phyloP scores from a whole-genome alignment of 2,797 vertebrate genomes.

The Anas capensis region DNA sequence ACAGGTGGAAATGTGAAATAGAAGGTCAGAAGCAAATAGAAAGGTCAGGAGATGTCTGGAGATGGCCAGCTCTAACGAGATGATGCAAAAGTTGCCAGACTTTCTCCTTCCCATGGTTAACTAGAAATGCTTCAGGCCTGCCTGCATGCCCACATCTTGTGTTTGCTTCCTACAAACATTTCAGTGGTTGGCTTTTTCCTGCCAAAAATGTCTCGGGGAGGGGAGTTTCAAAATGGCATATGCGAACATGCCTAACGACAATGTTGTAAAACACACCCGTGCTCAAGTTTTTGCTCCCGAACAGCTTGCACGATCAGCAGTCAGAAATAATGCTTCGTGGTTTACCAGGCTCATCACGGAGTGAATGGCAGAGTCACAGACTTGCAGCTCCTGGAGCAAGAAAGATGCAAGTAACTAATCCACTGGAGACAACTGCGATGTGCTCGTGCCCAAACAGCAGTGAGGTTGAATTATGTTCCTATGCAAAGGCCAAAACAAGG shows the following conservation, averaged over 20 bases:
- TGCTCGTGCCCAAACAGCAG: rapidly evolving
- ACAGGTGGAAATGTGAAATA: rapidly evolving
- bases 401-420: not conserved
- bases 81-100: rapidly evolving
- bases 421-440: rapidly evolving
- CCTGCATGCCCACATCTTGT: not conserved
- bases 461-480: rapidly evolving
- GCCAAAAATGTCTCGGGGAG: not conserved
- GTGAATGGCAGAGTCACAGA: not conserved
- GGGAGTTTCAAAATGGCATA: not conserved
- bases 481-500: not conserved
- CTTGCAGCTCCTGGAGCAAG: not conserved
- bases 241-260: not conserved
- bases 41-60: not conserved
- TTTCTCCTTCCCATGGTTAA: not conserved
- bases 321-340: not conserved
- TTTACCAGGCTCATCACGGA: not conserved
- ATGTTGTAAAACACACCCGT: not conserved
- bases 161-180: not conserved
- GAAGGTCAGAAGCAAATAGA: not conserved
- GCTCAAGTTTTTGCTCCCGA: not conserved
- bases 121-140: not conserved
- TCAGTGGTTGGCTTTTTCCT: not conserved
- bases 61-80: not conserved
- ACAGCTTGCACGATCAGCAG: not conserved